Evolutionary conservation across 2,888 invertebrate genomes (phyloP).

Genomic region (Orthosia cruda): DNA sequence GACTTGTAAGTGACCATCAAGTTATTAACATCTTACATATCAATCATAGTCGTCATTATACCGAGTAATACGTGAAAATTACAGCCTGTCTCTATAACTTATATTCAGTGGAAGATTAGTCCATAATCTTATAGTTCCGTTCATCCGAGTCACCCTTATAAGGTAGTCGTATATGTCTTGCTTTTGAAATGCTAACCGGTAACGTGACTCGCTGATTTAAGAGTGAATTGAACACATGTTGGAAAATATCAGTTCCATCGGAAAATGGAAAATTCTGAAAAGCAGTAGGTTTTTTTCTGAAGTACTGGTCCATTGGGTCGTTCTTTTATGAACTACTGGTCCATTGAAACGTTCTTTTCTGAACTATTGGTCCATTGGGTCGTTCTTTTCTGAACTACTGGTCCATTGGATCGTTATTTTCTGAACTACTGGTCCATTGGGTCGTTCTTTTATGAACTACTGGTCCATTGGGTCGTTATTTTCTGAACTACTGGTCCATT

Average conservation of each 20-base stretch:
- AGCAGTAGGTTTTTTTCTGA: background rate
- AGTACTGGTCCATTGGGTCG: background rate
- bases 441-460: no score
- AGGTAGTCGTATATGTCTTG: background rate
- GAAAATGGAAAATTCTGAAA: background rate
- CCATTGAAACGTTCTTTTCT: no score
- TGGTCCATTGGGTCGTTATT: no score
- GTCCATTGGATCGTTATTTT: no score
- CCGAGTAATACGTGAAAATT: conserved; percentile 26
- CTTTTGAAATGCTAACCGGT: background rate
- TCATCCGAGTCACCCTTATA: conserved; percentile 6
- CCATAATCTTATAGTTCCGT: conserved; percentile 15
- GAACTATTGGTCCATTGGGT: no score
- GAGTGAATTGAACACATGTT: background rate
- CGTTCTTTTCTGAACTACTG: no score
- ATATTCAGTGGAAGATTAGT: conserved; percentile 2
- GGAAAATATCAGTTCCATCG: background rate
- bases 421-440: no score
- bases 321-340: no score
- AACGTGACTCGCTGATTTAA: conserved; percentile 1
- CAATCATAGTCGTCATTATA: conserved; percentile 12
- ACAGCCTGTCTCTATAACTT: conserved; percentile 15
- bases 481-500: no score
- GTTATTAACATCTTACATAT: conserved; percentile 17
- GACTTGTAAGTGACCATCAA: conserved; percentile 16